Percentiles rank a stretch among this genome's conserved stretches.
Evolutionary conservation across 2,888 invertebrate genomes (phyloP).

Genomic region (Julus scanicus): DNA sequence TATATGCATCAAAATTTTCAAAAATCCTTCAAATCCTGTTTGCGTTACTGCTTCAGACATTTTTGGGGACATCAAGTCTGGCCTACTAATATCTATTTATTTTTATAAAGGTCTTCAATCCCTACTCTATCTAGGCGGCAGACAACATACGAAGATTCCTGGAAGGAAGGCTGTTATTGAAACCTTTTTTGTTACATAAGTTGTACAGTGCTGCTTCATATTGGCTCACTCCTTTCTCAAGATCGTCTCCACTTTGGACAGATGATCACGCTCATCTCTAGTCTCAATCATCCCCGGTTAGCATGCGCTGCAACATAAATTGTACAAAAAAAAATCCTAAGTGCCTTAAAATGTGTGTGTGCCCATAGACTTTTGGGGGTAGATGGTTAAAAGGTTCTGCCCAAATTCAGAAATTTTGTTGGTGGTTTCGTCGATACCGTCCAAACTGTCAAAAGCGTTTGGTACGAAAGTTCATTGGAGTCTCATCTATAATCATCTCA

Average conservation of each 20-base stretch:
- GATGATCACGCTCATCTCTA: conserved; percentile 34
- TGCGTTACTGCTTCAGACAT: not conserved
- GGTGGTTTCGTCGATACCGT: not conserved
- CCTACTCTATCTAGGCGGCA: conserved; percentile 36
- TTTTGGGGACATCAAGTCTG: not conserved
- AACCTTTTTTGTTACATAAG: not conserved
- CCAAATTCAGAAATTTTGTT: not conserved
- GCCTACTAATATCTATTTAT: not conserved
- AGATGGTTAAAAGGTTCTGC: not conserved
- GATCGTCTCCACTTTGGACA: conserved; percentile 24
- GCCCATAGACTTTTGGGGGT: not conserved
- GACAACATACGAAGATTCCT: conserved; percentile 56
- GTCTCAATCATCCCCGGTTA: conserved; percentile 20
- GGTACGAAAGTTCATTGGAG: not conserved
- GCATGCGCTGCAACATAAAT: not conserved
- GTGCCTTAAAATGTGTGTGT: conserved; percentile 29
- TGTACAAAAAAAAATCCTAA: not conserved
- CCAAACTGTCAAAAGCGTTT: not conserved
- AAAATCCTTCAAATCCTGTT: not conserved
- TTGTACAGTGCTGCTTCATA: not conserved
- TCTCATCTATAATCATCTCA: not conserved
- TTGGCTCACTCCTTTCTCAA: conserved; percentile 29
- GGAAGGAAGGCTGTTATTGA: conserved; percentile 58
- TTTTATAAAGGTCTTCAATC: conserved; percentile 50
- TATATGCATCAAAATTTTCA: too few species aligned